These are phyloP conservation scores for Ephydatia muelleri DNA, from an alignment of 37 sponge, comb jelly and placozoan genomes.

Conservation along the genomic window DNA sequence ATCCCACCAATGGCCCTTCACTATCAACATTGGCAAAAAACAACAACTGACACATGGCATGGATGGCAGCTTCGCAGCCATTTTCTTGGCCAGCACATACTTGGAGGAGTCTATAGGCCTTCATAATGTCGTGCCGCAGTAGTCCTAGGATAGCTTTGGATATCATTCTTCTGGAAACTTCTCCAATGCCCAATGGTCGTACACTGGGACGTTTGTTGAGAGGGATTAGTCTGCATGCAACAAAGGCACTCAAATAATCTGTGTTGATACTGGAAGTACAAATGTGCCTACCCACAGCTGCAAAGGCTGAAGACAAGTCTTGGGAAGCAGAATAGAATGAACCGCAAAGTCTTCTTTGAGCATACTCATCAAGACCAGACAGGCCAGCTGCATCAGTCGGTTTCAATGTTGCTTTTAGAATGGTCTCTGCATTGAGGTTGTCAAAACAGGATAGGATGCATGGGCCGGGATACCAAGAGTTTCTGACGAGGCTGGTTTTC, in stretches of 20 bases:
- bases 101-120: constrained; percentile 60
- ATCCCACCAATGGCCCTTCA: too few species aligned
- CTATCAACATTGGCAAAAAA: too few species aligned
- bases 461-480: background rate
- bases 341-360: constrained; percentile 16
- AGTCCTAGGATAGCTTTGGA: constrained; percentile 4
- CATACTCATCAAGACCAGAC: constrained; percentile 54
- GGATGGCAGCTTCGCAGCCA: constrained; percentile 60
- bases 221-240: constrained; percentile 13
- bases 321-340: background rate
- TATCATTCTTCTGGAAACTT: constrained; percentile 11
- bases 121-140: constrained; percentile 16
- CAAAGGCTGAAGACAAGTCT: background rate
- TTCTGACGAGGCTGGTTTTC: background rate
- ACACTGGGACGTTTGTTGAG: constrained; percentile 7
- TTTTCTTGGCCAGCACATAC: constrained; percentile 62
- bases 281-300: background rate
- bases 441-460: constrained; percentile 36
- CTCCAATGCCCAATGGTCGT: constrained; percentile 16
- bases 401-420: constrained; percentile 18
- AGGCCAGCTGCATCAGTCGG: constrained; percentile 45
- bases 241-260: constrained; percentile 16
- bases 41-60: constrained; percentile 44
- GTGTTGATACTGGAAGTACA: constrained; percentile 9
- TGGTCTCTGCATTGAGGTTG: constrained; percentile 10